Evolutionary conservation across 2,797 vertebrate genomes (phyloP).

Genomic region (Glossophaga mutica): DNA sequence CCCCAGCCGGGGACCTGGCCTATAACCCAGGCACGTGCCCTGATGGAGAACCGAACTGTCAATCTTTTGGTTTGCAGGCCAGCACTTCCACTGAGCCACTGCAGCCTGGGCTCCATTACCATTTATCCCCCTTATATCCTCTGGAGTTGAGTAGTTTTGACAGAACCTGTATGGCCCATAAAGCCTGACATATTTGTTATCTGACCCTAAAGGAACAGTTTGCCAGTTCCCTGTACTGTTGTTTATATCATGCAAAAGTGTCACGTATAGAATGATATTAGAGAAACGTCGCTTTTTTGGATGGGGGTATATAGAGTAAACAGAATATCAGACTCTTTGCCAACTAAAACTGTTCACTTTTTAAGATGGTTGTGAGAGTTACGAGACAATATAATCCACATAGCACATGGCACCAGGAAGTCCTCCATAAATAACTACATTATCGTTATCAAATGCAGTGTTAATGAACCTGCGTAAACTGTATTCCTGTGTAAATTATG

Average conservation of each 20-base stretch:
- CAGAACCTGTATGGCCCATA: not conserved
- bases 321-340: not conserved
- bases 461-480: not conserved
- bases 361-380: not conserved
- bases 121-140: not conserved
- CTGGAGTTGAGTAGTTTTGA: not conserved
- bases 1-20: not conserved
- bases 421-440: not conserved
- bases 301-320: not conserved
- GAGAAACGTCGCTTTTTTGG: not conserved
- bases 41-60: not conserved
- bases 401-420: not conserved
- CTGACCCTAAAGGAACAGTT: not conserved
- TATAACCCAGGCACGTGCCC: not conserved
- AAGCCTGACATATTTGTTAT: slow-evolving; percentile 1
- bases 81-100: not conserved
- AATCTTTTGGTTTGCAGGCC: not conserved
- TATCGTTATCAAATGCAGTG: not conserved
- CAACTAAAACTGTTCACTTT: not conserved
- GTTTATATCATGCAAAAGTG: not conserved
- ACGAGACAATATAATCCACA: not conserved
- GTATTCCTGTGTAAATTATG: not conserved
- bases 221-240: not conserved
- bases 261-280: not conserved
- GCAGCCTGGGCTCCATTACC: not conserved